Conservation (phyloP, 2,113 vertebrate genomes). For the Mustelus asterias region DNA sequence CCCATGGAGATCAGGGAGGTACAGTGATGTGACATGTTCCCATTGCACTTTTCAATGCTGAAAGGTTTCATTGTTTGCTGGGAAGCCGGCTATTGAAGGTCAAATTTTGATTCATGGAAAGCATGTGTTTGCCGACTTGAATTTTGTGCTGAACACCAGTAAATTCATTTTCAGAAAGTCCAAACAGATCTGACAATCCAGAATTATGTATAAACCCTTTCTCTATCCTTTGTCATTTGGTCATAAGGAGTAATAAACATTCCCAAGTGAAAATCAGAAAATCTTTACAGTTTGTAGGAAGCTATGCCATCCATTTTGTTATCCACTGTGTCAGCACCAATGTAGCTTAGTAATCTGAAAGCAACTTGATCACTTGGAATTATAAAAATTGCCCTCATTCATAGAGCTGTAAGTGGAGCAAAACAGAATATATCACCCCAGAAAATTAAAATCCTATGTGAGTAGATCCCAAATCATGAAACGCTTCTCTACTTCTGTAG, state of each 20-base stretch:
- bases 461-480: too few species aligned
- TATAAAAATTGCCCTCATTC: background rate
- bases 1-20: background rate
- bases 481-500: too few species aligned
- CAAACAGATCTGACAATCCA: background rate
- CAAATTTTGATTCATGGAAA: background rate
- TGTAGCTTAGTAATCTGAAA: background rate
- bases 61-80: background rate
- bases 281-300: background rate
- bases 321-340: background rate
- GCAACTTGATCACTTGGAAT: background rate
- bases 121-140: background rate
- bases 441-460: too few species aligned
- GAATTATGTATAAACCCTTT: background rate
- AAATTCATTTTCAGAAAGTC: background rate
- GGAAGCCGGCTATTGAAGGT: background rate
- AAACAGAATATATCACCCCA: background rate
- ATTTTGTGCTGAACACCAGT: background rate
- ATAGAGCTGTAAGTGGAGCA: background rate
- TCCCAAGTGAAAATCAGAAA: background rate
- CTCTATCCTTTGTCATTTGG: background rate
- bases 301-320: background rate
- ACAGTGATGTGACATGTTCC: background rate
- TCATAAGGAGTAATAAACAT: background rate
- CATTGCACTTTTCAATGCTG: background rate